A percentile compares a stretch with the other conserved stretches of the same genome.
phyloP scores from a whole-genome alignment of 1,140 invertebrate genomes.

The Diachasmimorpha longicaudata region DNA sequence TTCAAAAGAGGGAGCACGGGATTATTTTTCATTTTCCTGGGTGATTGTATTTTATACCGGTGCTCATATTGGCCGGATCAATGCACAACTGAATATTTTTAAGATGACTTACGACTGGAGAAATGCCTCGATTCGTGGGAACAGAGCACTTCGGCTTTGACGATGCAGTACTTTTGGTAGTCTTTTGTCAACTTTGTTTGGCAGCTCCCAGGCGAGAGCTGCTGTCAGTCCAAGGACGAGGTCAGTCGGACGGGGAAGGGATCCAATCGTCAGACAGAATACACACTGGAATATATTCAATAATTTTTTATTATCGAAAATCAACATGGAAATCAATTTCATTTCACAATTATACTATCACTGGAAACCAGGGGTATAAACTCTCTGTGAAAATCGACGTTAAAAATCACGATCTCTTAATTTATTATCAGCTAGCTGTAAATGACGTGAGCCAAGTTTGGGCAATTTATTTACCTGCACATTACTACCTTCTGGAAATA shows the following conservation, averaged over 20 bases:
- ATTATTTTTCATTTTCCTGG: neutral
- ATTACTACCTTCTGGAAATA: slow-evolving; percentile 57
- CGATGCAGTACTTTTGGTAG: slow-evolving; percentile 51
- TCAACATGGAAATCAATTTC: too few relatives aligned
- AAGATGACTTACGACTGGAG: slow-evolving; percentile 54
- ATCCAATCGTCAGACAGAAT: slow-evolving; percentile 58
- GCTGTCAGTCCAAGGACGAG: slow-evolving; percentile 58
- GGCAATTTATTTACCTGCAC: slow-evolving; percentile 46
- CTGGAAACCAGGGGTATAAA: too few relatives aligned
- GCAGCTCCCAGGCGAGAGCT: slow-evolving; percentile 61
- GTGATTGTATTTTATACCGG: neutral
- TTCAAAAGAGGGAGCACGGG: neutral
- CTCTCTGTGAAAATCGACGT: too few relatives aligned
- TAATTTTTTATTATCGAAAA: too few relatives aligned
- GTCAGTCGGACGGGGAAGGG: slow-evolving; percentile 48
- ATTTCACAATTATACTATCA: too few relatives aligned
- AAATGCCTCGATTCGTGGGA: slow-evolving; percentile 59
- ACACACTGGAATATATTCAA: slow-evolving; percentile 48
- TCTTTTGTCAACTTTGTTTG: slow-evolving; percentile 52
- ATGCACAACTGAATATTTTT: neutral
- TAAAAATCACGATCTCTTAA: too few relatives aligned
- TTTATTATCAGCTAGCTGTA: neutral
- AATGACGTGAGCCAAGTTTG: neutral
- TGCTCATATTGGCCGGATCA: neutral
- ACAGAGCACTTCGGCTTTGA: slow-evolving; percentile 50